A percentile compares a stretch with the other conserved stretches of the same genome.
Conservation (phyloP, 2,113 vertebrate genomes). For the Neodontobutis hainanensis region DNA sequence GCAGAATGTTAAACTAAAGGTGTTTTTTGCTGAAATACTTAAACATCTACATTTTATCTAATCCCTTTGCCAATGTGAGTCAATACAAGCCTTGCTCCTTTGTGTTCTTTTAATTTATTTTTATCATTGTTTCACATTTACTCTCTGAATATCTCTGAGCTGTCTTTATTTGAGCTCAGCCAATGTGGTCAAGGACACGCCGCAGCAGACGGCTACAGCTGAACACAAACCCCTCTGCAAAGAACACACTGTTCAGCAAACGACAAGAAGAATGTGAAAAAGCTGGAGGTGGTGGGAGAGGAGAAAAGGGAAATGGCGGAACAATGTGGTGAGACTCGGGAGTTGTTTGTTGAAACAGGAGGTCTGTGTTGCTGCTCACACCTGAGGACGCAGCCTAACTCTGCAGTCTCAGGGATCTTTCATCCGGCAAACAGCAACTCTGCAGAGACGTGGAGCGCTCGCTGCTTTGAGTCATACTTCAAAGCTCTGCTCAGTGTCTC, state of each 20-base stretch:
- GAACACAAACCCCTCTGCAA: constrained; percentile 46
- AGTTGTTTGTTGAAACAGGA: constrained; percentile 56
- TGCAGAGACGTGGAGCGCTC: constrained; percentile 50
- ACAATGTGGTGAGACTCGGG: constrained; percentile 14
- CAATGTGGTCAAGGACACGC: constrained; percentile 56
- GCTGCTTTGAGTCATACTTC: constrained; percentile 53
- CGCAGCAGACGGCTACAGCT: constrained; percentile 49
- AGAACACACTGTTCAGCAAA: constrained; percentile 45
- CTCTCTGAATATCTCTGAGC: constrained; percentile 11
- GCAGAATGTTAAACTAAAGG: too few relatives aligned
- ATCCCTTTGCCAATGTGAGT: too few relatives aligned
- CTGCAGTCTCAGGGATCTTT: constrained; percentile 60
- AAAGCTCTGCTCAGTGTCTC: constrained; percentile 50
- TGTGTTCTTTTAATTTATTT: neutral
- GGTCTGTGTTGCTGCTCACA: constrained; percentile 54
- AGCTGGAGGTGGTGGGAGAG: constrained; percentile 10
- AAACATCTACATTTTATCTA: too few relatives aligned
- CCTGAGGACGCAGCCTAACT: constrained; percentile 58
- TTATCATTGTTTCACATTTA: constrained; percentile 16
- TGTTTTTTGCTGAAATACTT: too few relatives aligned
- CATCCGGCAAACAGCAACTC: constrained; percentile 63
- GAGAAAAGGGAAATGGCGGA: neutral
- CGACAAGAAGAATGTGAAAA: constrained; percentile 14
- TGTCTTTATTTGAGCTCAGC: constrained; percentile 26
- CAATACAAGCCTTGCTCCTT: too few relatives aligned